Percentiles rank a stretch among this genome's conserved stretches.
These are phyloP conservation scores for Oscheius sp. DNA, from an alignment of 2,888 invertebrate species.

Conservation along the genomic window DNA sequence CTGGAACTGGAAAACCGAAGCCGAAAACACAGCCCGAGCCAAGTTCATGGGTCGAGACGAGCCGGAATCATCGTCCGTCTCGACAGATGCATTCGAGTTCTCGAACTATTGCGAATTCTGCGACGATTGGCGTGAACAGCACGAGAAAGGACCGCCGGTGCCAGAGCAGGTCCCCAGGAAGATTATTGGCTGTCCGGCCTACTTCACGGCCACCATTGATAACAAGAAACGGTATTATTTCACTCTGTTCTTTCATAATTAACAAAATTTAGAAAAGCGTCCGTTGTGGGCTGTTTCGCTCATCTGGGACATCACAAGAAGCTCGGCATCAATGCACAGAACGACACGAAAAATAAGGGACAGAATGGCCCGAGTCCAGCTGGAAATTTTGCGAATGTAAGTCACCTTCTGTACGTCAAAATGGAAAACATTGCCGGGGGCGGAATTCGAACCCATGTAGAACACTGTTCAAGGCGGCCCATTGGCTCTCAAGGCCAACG, in stretches of 20 bases:
- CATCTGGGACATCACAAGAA: conserved; percentile 40
- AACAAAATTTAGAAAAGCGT: conserved; percentile 23
- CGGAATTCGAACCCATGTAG: not conserved
- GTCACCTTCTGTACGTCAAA: not conserved
- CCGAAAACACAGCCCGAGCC: conserved; percentile 2
- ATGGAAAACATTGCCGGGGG: not conserved
- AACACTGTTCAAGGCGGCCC: not conserved
- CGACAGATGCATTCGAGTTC: conserved; percentile 16
- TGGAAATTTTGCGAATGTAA: conserved; percentile 9
- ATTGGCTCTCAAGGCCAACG: conserved; percentile 1
- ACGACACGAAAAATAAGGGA: not conserved
- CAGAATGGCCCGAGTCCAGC: not conserved
- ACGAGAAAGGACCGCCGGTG: conserved; percentile 19
- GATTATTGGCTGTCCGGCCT: conserved; percentile 36
- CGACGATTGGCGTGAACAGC: conserved; percentile 35
- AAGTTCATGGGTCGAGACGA: conserved; percentile 23
- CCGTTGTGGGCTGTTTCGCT: conserved; percentile 36
- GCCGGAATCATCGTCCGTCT: conserved; percentile 4
- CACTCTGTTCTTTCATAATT: not conserved
- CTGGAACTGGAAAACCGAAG: conserved; percentile 27
- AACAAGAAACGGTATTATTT: conserved; percentile 34
- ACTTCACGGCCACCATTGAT: conserved; percentile 32
- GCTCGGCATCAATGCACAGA: not conserved
- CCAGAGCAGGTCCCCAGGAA: conserved; percentile 31
- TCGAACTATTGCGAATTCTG: conserved; percentile 36